phyloP scores from a whole-genome alignment of 1,140 invertebrate genomes.

The Goniozus legneri region DNA sequence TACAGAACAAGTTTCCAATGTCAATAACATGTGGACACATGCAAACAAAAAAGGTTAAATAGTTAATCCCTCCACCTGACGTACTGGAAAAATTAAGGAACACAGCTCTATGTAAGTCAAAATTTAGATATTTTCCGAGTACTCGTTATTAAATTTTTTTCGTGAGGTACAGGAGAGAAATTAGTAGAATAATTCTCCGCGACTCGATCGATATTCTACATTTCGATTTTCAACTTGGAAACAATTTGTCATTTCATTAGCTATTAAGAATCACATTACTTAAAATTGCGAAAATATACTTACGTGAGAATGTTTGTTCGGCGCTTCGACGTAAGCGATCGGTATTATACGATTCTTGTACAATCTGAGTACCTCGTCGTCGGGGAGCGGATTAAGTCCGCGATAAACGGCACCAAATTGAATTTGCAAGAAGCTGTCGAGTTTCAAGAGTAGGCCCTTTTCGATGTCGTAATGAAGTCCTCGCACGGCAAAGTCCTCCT shows the following conservation, averaged over 20 bases:
- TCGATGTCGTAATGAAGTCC: conserved; percentile 96
- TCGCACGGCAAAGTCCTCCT: conserved; percentile 85
- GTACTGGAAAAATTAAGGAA: too few species aligned
- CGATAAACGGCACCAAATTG: conserved; percentile 93
- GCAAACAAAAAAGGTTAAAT: conserved; percentile 26
- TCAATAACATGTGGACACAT: conserved; percentile 27
- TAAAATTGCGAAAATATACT: conserved; percentile 26
- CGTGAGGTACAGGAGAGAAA: too few species aligned
- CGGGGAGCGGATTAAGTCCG: conserved; percentile 74
- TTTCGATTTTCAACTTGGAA: too few species aligned
- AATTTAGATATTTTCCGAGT: too few species aligned
- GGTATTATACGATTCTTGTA: conserved; percentile 86
- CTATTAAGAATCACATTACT: too few species aligned
- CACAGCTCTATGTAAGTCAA: too few species aligned
- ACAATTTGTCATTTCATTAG: too few species aligned
- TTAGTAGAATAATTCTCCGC: too few species aligned
- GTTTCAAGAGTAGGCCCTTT: conserved; percentile 90
- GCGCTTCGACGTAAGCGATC: conserved; percentile 75
- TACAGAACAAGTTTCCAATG: conserved; percentile 25
- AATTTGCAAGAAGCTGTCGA: conserved; percentile 95
- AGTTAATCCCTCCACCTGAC: too few species aligned
- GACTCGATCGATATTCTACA: too few species aligned
- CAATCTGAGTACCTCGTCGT: conserved; percentile 80
- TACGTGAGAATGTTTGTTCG: conserved; percentile 52
- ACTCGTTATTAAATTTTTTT: too few species aligned